These are phyloP conservation scores for Castor canadensis DNA, from an alignment of 2,113 vertebrate species.

Conservation along the genomic window DNA sequence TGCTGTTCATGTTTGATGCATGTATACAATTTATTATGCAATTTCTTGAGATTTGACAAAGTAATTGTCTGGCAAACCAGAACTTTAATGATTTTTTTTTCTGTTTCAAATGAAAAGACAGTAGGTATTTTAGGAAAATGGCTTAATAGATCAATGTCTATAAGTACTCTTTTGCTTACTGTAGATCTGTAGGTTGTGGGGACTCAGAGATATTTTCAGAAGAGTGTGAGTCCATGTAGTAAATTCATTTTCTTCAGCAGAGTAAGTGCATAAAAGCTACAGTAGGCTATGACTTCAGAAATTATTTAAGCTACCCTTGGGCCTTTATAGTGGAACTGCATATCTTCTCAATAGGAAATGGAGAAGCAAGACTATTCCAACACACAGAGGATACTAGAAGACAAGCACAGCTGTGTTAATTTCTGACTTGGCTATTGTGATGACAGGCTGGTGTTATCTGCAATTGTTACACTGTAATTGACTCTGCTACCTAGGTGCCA, in stretches of 20 bases:
- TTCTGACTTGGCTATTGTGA: background rate
- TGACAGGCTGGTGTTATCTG: background rate
- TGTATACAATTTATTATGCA: constrained; percentile 89
- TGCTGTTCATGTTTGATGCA: constrained; percentile 86
- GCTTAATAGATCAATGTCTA: constrained; percentile 83
- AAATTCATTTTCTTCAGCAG: constrained; percentile 82
- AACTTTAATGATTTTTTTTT: constrained; percentile 85
- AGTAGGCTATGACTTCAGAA: constrained; percentile 78
- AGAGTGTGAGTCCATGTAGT: constrained; percentile 79
- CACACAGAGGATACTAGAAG: background rate
- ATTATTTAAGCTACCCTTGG: constrained; percentile 70
- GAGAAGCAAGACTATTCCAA: background rate
- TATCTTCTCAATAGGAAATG: background rate
- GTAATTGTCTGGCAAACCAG: constrained; percentile 89
- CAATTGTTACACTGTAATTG: background rate
- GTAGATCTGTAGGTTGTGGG: constrained; percentile 53
- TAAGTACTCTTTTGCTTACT: constrained; percentile 72
- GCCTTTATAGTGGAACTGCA: background rate
- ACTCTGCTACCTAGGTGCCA: background rate
- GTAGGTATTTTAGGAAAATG: constrained; percentile 83
- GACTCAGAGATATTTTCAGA: constrained; percentile 78
- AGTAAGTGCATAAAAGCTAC: constrained; percentile 75
- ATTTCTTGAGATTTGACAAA: constrained; percentile 90
- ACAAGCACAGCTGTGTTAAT: background rate
- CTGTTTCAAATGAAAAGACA: constrained; percentile 82